Evolutionary conservation across 2,113 vertebrate genomes (phyloP).

Genomic region (Protobothrops mucrosquamatus): DNA sequence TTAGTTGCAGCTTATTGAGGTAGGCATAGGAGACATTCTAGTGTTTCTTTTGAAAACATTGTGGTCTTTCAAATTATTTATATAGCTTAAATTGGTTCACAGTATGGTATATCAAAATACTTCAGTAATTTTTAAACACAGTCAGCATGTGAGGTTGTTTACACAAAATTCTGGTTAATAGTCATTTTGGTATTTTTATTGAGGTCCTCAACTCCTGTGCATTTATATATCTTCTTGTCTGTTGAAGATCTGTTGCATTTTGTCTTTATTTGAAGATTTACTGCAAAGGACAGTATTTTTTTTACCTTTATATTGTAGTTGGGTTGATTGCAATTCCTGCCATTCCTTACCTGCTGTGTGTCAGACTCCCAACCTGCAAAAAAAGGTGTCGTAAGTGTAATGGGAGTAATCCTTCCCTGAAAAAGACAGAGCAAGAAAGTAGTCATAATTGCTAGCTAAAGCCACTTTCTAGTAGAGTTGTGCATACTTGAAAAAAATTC

Average conservation of each 20-base stretch:
- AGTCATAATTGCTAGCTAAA: not conserved
- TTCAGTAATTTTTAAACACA: not conserved
- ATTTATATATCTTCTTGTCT: not conserved
- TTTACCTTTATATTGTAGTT: not conserved
- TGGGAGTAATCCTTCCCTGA: not conserved
- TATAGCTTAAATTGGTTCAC: not conserved
- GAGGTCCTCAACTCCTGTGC: not conserved
- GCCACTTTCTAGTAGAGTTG: not conserved
- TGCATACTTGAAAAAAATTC: not conserved
- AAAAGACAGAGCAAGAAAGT: too few species aligned
- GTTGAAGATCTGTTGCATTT: not conserved
- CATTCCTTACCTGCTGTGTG: not conserved
- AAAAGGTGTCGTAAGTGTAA: not conserved
- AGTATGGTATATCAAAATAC: not conserved
- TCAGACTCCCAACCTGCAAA: not conserved
- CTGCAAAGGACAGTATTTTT: not conserved
- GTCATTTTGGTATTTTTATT: not conserved
- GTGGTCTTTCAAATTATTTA: not conserved
- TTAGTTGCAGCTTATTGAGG: not conserved
- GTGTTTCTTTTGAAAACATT: not conserved
- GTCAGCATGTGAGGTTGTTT: not conserved
- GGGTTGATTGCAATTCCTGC: not conserved
- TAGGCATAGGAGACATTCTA: not conserved
- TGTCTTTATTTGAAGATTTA: not conserved
- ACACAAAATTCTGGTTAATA: not conserved